A percentile compares a stretch with the other conserved stretches of the same genome.
Conservation (phyloP, 2,888 invertebrate species). For the Euzophera pinguis region DNA sequence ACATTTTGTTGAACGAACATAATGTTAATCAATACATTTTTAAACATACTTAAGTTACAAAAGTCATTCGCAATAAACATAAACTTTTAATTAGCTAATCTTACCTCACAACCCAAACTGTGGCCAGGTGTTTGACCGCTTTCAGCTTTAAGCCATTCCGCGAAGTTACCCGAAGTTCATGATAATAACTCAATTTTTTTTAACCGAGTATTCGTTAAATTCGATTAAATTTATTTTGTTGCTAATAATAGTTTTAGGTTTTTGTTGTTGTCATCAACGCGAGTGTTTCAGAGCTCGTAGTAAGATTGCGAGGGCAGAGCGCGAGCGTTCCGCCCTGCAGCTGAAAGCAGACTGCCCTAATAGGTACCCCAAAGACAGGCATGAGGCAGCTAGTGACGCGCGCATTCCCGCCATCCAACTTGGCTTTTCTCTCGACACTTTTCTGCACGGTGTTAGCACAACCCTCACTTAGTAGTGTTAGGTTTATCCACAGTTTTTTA, state of each 20-base stretch:
- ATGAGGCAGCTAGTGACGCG: slow-evolving; percentile 1
- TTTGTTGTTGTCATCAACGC: background rate
- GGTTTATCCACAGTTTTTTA: background rate
- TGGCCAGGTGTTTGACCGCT: slow-evolving; percentile 27
- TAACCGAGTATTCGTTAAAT: background rate
- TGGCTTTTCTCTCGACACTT: slow-evolving; percentile 4
- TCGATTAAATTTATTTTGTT: no score
- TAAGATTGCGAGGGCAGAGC: background rate
- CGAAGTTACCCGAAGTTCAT: slow-evolving; percentile 33
- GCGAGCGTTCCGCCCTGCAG: background rate
- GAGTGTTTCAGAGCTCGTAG: background rate
- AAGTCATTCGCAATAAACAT: slow-evolving; percentile 1
- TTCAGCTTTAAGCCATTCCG: slow-evolving; percentile 34
- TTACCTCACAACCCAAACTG: slow-evolving; percentile 34
- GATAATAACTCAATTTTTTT: slow-evolving; percentile 27
- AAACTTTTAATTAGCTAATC: slow-evolving; percentile 33
- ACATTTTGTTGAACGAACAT: background rate
- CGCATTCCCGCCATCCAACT: slow-evolving; percentile 5
- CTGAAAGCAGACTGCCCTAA: background rate
- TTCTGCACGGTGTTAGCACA: background rate
- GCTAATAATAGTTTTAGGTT: background rate
- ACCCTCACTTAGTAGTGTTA: slow-evolving; percentile 5
- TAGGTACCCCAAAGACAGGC: background rate
- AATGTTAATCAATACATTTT: background rate
- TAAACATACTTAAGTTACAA: background rate